Evolutionary conservation across 2,797 vertebrate species (phyloP), one percentile per base, ranked within the genome.

Genomic region (Eptatretus atami): DNA sequence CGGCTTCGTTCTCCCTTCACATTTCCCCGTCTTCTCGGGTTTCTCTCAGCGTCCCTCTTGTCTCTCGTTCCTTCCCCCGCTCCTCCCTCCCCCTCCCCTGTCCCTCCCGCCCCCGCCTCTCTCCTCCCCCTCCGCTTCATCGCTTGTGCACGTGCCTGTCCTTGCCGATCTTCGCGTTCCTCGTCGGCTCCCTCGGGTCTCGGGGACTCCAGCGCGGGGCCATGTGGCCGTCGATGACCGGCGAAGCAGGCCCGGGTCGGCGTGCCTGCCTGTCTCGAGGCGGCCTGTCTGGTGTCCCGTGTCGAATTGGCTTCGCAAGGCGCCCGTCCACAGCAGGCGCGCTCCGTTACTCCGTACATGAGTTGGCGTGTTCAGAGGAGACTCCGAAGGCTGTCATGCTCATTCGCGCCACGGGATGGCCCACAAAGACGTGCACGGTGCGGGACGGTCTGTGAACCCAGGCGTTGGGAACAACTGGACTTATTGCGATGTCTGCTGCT

Each of bases 331-430:
- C 4, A 72, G 71, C 24, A 66, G 65, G 63, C 69, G n/a, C 66
- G 74, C 73, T n/a, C 78, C 77, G 72, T n/a, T 92, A 81, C 67
- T 87, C 84, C 11, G 82, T 96, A 19, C 90, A 96, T 67, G 85
- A 96, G 73, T 84, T n/a, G n/a, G 84, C 68, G 90, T 95, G 63
- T 94, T 92, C 71, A 82, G 82, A 70, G 87, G 86, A 64, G 90
- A 96, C 83, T 95, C 67, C 74, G 90, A 66, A 78, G 79, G 12
- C 77, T 96, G 66, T 96, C 90, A 2, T 87, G 9, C 81, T 95
- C 66, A 93, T 95, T 73, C 79, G 90, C 69, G 93, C 83, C 87
- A 95, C 73, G 85, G 83, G 68, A 95, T 95, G 72, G 78, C 84
- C 15, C 86, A 88, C 76, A 96, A 96, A 69, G 90, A 96, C 74